phyloP scores from a whole-genome alignment of 35 echinoderm and acorn worm genomes.

The Lytechinus variegatus region DNA sequence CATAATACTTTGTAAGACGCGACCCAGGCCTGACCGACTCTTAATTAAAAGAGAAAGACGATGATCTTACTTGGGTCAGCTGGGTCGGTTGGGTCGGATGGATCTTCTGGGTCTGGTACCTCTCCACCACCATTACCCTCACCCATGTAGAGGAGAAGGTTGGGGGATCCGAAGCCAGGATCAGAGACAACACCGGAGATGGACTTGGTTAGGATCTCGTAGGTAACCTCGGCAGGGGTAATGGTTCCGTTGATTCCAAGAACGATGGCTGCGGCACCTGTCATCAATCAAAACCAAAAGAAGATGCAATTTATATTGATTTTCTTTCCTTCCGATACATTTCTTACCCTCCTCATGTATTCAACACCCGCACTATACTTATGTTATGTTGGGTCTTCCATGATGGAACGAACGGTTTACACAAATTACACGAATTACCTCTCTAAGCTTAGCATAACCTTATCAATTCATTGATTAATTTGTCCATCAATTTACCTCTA shows the following conservation, averaged over 20 bases:
- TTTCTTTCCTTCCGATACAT: neutral
- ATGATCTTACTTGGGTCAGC: conserved; percentile 5
- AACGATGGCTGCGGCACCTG: conserved; percentile 74
- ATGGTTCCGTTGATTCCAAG: conserved; percentile 56
- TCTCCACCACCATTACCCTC: conserved; percentile 20
- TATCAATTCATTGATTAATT: too few relatives aligned
- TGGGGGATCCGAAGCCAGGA: conserved; percentile 48
- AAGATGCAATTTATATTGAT: neutral
- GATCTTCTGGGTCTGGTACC: neutral
- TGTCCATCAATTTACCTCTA: too few relatives aligned
- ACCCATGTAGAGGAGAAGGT: conserved; percentile 61
- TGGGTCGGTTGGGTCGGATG: neutral
- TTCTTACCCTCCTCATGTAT: too few relatives aligned
- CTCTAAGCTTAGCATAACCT: too few relatives aligned
- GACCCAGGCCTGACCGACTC: too few relatives aligned
- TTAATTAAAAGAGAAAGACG: neutral
- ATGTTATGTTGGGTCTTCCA: too few relatives aligned
- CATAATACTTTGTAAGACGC: too few relatives aligned
- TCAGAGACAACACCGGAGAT: conserved; percentile 56
- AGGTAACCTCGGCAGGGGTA: conserved; percentile 44
- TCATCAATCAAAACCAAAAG: neutral
- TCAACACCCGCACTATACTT: too few relatives aligned
- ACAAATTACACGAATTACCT: too few relatives aligned
- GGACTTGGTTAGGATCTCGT: conserved; percentile 26
- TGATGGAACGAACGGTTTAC: too few relatives aligned